Evolutionary conservation across 1,140 invertebrate species (phyloP).

Genomic region (Homalodisca vitripennis): DNA sequence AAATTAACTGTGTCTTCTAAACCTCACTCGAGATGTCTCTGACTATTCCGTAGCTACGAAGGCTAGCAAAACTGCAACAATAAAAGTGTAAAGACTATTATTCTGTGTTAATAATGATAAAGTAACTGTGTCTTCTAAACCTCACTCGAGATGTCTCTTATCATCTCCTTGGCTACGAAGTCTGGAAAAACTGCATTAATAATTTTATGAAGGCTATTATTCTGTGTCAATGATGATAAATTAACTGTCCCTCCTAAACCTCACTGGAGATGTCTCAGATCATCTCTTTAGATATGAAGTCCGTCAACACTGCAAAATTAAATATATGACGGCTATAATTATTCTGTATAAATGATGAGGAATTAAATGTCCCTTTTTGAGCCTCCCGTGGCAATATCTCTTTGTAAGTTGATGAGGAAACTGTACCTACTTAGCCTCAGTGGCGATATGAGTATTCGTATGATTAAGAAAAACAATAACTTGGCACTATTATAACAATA

Average conservation of each 20-base stretch:
- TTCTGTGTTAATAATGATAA: too few species aligned
- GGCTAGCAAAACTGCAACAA: too few species aligned
- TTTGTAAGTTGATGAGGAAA: too few species aligned
- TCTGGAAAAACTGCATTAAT: conserved; percentile 80
- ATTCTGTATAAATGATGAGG: conserved; percentile 95
- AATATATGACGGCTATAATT: neutral
- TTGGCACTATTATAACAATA: too few species aligned
- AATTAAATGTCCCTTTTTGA: conserved; percentile 67
- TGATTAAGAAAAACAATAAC: too few species aligned
- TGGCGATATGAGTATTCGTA: too few species aligned
- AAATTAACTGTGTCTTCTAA: too few species aligned
- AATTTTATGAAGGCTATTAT: conserved; percentile 51
- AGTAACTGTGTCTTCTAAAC: too few species aligned
- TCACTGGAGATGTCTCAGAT: conserved; percentile 81
- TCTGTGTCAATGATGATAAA: conserved; percentile 90
- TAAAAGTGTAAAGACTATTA: too few species aligned
- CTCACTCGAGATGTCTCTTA: conserved; percentile 85
- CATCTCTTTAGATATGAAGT: conserved; percentile 94
- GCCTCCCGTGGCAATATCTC: conserved; percentile 77
- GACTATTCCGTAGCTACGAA: too few species aligned
- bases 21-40: too few species aligned
- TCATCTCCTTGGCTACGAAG: conserved; percentile 94
- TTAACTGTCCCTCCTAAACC: conserved; percentile 68
- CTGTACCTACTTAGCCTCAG: too few species aligned
- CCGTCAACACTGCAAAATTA: conserved; percentile 77